Evolutionary conservation across 2,113 vertebrate genomes (phyloP), one percentile per base, ranked within the genome.

Genomic region (Corythornis vintsioides): DNA sequence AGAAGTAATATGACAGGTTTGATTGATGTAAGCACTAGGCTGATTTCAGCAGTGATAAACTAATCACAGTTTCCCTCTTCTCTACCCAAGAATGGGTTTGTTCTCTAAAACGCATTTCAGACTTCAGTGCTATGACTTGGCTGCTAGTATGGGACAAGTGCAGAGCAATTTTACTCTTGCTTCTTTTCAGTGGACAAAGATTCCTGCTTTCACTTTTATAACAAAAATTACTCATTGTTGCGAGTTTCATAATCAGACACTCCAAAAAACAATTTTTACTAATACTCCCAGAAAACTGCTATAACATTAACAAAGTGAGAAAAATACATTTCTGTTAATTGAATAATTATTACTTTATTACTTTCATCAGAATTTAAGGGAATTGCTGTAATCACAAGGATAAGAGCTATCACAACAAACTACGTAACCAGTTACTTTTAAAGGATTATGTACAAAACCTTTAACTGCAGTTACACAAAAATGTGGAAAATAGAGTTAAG

Each of bases 1-100:
- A 67, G 67, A 3, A 63, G 29, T 13, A 64, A 75, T 31, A 31
- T 13, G 67, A 77, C 74, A 89, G 48, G 5, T 88, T 59, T 86
- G 94, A 86, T 25, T 64, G 70, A 94, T 90, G 79, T 87, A 76
- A 92, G 72, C 64, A 76, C 43, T 14, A 10, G 56, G n/a, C 42
- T 77, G 50, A 85, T 69, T 69, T 86, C 52, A 88, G 69, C 38
- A 79, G 33, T 38, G 80, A 78, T 86, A 74, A 90, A 83, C 60
- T 72, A 40, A 77, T 93, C 67, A 40, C 2, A 29, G 71, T 21
- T 87, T 55, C 31, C 59, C 31, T 79, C 77, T 81, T 89, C 15
- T 25, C 35, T 29, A 31, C 18, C 15, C 33, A 55, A 69, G 47
- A 70, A 63, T 1, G 8, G 20, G 14, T 69, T 72, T 78, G 38